Evolutionary conservation across 2,113 vertebrate genomes (phyloP).

Genomic region (Todiramphus chloris): DNA sequence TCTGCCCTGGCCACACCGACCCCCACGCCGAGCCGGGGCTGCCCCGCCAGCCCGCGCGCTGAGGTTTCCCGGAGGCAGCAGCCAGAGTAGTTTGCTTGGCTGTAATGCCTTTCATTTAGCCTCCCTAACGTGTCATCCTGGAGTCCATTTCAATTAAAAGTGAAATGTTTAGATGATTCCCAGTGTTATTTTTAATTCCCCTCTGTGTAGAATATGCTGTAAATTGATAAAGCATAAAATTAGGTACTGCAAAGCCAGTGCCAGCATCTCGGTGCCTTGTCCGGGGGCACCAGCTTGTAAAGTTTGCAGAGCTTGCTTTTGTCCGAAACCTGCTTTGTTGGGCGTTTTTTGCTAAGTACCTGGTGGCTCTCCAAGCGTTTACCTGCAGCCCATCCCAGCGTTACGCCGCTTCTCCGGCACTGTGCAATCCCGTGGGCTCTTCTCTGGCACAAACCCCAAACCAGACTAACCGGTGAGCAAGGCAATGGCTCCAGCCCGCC

Average conservation of each 20-base stretch:
- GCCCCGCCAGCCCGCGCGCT: accelerated
- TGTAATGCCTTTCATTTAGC: neutral
- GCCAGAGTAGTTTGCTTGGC: neutral
- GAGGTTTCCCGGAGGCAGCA: neutral
- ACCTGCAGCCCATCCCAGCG: accelerated
- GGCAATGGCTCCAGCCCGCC: neutral
- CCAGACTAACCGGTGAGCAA: too few relatives aligned
- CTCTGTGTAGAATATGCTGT: neutral
- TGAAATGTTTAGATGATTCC: neutral
- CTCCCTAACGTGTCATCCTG: neutral
- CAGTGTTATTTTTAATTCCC: neutral
- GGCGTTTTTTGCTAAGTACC: neutral
- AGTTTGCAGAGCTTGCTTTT: neutral
- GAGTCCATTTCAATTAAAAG: conserved; percentile 20
- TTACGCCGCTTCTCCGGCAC: accelerated
- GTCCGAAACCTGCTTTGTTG: neutral
- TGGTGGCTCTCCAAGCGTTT: neutral
- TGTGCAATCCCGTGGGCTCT: accelerated
- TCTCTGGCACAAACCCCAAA: neutral
- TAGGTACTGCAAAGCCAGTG: neutral
- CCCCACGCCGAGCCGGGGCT: accelerated
- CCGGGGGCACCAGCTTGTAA: neutral
- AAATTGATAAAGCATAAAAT: neutral
- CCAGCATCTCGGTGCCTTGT: neutral
- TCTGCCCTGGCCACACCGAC: neutral